phyloP scores from a whole-genome alignment of 2,888 invertebrate species.

The Azorinus chamasolen region DNA sequence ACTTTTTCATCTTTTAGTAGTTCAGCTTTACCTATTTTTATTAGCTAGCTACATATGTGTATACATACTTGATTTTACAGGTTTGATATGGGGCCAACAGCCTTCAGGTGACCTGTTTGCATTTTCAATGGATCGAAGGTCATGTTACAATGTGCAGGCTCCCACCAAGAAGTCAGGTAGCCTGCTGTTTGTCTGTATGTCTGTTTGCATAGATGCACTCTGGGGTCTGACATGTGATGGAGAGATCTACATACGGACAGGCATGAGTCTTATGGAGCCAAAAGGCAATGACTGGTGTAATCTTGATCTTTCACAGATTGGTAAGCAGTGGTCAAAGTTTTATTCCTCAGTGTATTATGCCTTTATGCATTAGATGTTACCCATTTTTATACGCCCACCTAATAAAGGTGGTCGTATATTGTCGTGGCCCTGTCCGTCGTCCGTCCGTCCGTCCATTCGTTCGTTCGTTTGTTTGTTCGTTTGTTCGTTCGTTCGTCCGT shows the following conservation, averaged over 20 bases:
- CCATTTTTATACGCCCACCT: too few species aligned
- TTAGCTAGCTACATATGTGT: too few species aligned
- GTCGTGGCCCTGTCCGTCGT: too few species aligned
- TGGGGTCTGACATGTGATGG: slow-evolving; percentile 87
- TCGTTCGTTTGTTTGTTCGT: too few species aligned
- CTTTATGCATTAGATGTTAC: too few species aligned
- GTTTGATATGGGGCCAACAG: slow-evolving; percentile 86
- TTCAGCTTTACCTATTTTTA: too few species aligned
- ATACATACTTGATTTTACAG: too few species aligned
- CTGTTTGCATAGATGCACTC: slow-evolving; percentile 86
- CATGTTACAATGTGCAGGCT: slow-evolving; percentile 62
- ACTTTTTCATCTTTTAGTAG: too few species aligned
- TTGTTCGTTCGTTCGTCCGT: too few species aligned
- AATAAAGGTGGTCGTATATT: too few species aligned
- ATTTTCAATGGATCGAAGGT: slow-evolving; percentile 78
- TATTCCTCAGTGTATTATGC: too few species aligned
- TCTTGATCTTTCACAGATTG: slow-evolving; percentile 87
- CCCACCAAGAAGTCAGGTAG: slow-evolving; percentile 12
- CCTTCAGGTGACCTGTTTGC: slow-evolving; percentile 85
- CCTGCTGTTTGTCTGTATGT: slow-evolving; percentile 78
- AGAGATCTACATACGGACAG: slow-evolving; percentile 86
- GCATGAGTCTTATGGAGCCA: slow-evolving; percentile 85
- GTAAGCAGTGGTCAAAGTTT: slow-evolving; percentile 55
- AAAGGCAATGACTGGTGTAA: slow-evolving; percentile 87
- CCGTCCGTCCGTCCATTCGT: too few species aligned